phyloP scores from a whole-genome alignment of 2,888 invertebrate genomes.

The Cheilosia impressa region DNA sequence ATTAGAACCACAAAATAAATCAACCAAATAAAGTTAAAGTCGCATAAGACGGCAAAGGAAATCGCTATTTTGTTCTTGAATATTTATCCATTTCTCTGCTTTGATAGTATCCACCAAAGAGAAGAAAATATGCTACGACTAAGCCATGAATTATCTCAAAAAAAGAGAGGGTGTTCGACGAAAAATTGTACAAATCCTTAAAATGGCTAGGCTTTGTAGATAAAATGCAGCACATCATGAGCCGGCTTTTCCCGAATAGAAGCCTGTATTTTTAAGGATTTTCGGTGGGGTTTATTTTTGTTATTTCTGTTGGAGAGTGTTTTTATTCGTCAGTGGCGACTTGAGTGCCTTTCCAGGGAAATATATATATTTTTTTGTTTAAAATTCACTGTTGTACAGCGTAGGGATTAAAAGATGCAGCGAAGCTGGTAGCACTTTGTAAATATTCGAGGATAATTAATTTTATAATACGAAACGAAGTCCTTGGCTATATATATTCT shows the following conservation, averaged over 20 bases:
- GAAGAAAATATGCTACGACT: neutral
- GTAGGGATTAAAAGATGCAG: constrained; percentile 30
- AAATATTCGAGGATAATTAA: constrained; percentile 32
- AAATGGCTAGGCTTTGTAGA: constrained; percentile 10
- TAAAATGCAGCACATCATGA: constrained; percentile 23
- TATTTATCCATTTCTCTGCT: constrained; percentile 13
- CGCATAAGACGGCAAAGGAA: neutral
- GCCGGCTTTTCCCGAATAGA: constrained; percentile 21
- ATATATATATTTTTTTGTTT: neutral
- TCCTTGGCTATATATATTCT: neutral
- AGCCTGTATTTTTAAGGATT: constrained; percentile 57
- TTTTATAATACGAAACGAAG: constrained; percentile 22
- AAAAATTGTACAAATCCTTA: constrained; percentile 44
- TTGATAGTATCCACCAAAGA: constrained; percentile 31
- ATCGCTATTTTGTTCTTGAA: neutral
- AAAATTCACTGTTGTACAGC: neutral
- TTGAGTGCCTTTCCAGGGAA: constrained; percentile 36
- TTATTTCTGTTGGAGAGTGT: constrained; percentile 17
- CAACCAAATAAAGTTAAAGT: constrained; percentile 36
- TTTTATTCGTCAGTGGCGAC: constrained; percentile 20
- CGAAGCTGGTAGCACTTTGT: neutral
- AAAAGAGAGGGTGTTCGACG: neutral
- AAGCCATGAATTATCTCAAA: neutral
- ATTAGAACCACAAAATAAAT: constrained; percentile 58
- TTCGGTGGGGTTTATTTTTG: constrained; percentile 20